Conservation (phyloP, 2,797 vertebrate genomes). For the Cyprinella venusta region DNA sequence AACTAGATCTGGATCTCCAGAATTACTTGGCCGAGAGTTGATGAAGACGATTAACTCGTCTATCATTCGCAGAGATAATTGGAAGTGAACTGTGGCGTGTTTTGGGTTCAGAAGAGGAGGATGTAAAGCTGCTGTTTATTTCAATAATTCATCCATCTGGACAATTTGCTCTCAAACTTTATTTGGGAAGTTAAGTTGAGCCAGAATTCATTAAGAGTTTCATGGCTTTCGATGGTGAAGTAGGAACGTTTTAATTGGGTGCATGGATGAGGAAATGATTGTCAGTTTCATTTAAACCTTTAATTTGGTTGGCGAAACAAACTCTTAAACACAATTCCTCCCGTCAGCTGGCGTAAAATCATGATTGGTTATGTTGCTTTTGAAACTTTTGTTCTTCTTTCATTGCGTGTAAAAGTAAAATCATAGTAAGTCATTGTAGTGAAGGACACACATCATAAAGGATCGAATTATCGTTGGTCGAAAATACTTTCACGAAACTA, state of each 20-base stretch:
- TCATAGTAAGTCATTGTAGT: not conserved
- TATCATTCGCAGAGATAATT: constrained; percentile 50
- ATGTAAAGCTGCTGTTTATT: constrained; percentile 25
- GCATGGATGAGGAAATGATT: not conserved
- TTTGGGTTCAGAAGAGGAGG: constrained; percentile 15
- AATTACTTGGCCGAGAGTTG: constrained; percentile 21
- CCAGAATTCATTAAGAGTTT: not conserved
- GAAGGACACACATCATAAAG: not conserved
- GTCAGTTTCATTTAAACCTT: constrained; percentile 23
- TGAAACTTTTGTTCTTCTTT: not conserved
- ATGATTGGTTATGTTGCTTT: not conserved
- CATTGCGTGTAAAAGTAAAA: not conserved
- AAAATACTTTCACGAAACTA: not conserved
- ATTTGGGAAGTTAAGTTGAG: not conserved
- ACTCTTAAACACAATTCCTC: not conserved
- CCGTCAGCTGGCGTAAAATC: not conserved
- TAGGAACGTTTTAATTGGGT: constrained; percentile 1
- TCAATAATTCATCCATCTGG: constrained; percentile 3
- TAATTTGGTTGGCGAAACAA: constrained; percentile 8
- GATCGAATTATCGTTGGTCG: not conserved
- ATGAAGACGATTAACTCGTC: constrained; percentile 48
- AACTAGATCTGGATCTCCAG: constrained; percentile 28
- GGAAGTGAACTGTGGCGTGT: constrained; percentile 17
- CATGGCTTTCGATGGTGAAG: not conserved
- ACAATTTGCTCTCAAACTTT: constrained; percentile 5